Evolutionary conservation across 1,140 invertebrate species (phyloP), one percentile per base, ranked within the genome.

Genomic region (Ostrea edulis): DNA sequence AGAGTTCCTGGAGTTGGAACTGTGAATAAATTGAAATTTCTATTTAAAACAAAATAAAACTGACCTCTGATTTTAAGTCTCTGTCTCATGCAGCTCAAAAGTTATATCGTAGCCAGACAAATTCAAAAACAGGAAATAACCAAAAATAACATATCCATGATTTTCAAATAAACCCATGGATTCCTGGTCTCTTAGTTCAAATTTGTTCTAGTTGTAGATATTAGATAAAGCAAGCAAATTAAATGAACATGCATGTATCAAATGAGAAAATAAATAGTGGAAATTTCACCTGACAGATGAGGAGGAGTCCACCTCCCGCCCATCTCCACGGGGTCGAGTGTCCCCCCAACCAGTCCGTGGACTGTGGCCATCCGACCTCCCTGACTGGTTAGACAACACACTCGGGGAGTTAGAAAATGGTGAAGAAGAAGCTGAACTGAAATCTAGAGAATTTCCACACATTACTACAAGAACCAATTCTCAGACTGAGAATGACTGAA

Each of bases 291-390:
- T 83, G 20, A 83, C 44, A 52, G 82, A 92, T 5, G 88, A 87
- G 14, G 94, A 93, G 14, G 90, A 92, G 82, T 95, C 94, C 14
- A 91, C 91, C 91, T 95, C 94, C 68, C 92, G 89, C 0, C 94
- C 94, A 91, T 95, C 94, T 89, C 94, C 94, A 54, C 93, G 90
- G 81, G 90, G 92, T 82, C 94, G 91, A 8, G 90, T 89, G 82
- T 92, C 92, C 84, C 91, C 92, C 90, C 91, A 92, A 51, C 93
- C 93, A 90, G 93, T 90, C 89, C 93, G 88, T 68, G 93, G 92
- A 25, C 89, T 90, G 51, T 92, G 90, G 44, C 90, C 88, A 84
- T 93, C 92, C n/a, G 90, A 91, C 29, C 87, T 82, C 22, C 58
- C 88, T 85, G 91, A 91, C 29, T 90, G 89, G 86, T 88, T 91